phyloP scores from a whole-genome alignment of 2,888 invertebrate species.

The Minunthozetes semirufus region DNA sequence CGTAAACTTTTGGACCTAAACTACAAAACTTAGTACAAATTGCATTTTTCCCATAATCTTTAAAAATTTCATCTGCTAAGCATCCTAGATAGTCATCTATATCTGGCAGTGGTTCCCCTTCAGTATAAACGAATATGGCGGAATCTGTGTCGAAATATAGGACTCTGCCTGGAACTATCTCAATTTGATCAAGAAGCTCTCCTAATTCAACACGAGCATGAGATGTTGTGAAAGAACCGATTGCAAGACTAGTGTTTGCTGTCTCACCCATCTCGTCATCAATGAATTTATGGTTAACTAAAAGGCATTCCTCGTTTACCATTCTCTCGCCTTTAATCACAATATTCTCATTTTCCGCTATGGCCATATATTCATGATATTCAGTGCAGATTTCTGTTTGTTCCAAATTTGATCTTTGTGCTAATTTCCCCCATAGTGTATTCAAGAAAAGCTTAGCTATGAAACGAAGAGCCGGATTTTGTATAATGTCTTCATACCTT shows the following conservation, averaged over 20 bases:
- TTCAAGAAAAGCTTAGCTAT: slow-evolving; percentile 42
- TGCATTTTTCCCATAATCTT: slow-evolving; percentile 42
- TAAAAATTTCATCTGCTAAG: slow-evolving; percentile 46
- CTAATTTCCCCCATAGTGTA: slow-evolving; percentile 43
- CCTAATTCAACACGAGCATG: slow-evolving; percentile 45
- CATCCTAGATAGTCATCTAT: slow-evolving; percentile 46
- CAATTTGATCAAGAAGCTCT: slow-evolving; percentile 45
- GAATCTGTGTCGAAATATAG: slow-evolving; percentile 49
- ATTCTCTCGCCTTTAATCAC: background rate
- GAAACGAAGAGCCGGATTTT: slow-evolving; percentile 40
- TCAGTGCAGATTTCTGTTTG: slow-evolving; percentile 37
- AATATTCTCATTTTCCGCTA: slow-evolving; percentile 13
- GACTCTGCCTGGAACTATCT: slow-evolving; percentile 40
- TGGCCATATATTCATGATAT: slow-evolving; percentile 28
- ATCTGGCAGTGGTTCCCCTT: background rate
- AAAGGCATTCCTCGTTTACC: background rate
- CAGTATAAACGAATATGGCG: slow-evolving; percentile 44
- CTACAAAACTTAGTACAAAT: slow-evolving; percentile 46
- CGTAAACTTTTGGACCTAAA: slow-evolving; percentile 48
- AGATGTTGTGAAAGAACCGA: slow-evolving; percentile 22
- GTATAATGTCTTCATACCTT: slow-evolving; percentile 37
- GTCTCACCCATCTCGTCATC: slow-evolving; percentile 3
- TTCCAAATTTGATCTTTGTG: slow-evolving; percentile 36
- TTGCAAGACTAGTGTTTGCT: slow-evolving; percentile 20
- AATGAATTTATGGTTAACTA: background rate